Evolutionary conservation across 1,140 invertebrate genomes (phyloP), one percentile per base, ranked within the genome.

Genomic region (Thereuonema tuberculata): DNA sequence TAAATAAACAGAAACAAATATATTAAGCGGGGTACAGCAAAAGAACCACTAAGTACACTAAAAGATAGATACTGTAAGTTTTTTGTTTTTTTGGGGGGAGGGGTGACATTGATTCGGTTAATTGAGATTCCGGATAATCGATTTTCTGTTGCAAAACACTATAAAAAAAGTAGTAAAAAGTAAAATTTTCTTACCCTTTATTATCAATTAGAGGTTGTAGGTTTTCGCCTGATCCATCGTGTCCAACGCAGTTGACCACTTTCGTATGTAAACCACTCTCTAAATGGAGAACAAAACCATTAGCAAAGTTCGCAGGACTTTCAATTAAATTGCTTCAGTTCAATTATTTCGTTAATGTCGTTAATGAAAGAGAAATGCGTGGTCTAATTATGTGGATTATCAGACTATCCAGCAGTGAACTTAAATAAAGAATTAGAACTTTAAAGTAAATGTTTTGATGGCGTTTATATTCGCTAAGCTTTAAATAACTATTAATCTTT

Each of bases 211-310:
- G 72, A 60, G 79, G 80, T 67, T 86, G 84, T 5, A 81, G 81
- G 0, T 81, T 78, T 61, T 84, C 82, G 2, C 82, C 81, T 1
- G 84, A 69, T 5, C 85, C 84, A 65, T 87, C 85, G 64, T 86
- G 80, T 0, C 84, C 85, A 1, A 81, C 69, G 67, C 85, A 87
- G 61, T 85, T 82, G 0, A 84, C 81, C 48, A 87, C 78, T 61
- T 80, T 80, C 29, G 84, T 78, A 43, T 55, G 64, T 58, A 62
- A 64, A 62, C 53, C 55, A 61, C 46, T 31, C 27, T n/a, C 21
- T n/a, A 49, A 55, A 56, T 3, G 17, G 31, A 37, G 31, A 37
- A 17, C 5, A 37, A 17, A 37, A 17, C 5, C 5, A 17, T 9
- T 37, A 37, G 31, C 5, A 37, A 37, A 37, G 31, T 9, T 5